phyloP scores from a whole-genome alignment of 1,140 invertebrate species.

The Rhagoletis pomonella region DNA sequence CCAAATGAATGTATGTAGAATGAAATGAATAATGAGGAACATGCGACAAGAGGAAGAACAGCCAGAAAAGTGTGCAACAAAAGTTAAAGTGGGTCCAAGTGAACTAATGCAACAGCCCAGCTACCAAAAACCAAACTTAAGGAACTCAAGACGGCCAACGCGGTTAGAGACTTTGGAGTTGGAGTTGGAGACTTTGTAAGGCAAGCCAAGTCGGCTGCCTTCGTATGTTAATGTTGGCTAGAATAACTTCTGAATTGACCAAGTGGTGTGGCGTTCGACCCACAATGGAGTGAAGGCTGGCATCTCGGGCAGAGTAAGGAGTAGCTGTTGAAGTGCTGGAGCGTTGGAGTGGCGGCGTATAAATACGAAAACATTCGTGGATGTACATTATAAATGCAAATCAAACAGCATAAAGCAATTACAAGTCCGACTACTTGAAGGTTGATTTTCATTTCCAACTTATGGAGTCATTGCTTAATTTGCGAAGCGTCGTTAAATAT shows the following conservation, averaged over 20 bases:
- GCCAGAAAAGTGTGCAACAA: background rate
- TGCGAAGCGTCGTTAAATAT: too few species aligned
- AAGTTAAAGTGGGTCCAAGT: background rate
- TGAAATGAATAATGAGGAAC: conserved; percentile 26
- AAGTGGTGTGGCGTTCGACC: background rate
- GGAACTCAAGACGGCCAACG: background rate
- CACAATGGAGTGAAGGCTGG: background rate
- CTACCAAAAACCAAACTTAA: background rate
- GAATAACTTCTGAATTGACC: background rate
- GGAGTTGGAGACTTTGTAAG: background rate
- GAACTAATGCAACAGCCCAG: too few species aligned
- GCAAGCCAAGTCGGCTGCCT: background rate
- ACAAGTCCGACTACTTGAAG: background rate
- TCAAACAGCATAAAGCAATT: conserved; percentile 50
- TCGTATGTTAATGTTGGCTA: background rate
- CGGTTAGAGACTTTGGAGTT: conserved; percentile 12
- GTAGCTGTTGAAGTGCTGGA: conserved; percentile 17
- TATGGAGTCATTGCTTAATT: background rate
- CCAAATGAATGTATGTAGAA: conserved; percentile 17
- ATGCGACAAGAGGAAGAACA: background rate
- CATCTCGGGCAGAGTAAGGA: background rate
- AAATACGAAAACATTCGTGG: background rate
- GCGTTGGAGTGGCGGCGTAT: background rate
- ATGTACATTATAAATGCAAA: conserved; percentile 16
- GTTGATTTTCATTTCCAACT: too few species aligned